Evolutionary conservation across 2,113 vertebrate species (phyloP).

Genomic region (Austrofundulus limnaeus): DNA sequence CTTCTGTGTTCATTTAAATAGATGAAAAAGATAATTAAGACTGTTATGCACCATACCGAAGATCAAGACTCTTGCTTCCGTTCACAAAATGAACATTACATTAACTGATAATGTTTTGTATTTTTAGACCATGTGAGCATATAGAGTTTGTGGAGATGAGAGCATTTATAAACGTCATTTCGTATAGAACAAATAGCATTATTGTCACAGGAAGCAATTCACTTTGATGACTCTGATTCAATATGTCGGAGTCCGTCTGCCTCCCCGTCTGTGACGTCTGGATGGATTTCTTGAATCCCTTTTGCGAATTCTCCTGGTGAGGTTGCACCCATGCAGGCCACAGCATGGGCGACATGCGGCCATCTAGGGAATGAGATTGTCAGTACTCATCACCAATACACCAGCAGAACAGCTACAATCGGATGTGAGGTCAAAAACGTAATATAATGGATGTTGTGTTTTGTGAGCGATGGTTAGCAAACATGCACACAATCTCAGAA

Average conservation of each 20-base stretch:
- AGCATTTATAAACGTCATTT: conserved; percentile 63
- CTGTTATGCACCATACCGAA: too few species aligned
- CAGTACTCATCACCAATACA: conserved; percentile 48
- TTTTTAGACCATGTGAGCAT: conserved; percentile 54
- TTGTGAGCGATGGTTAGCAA: conserved; percentile 6
- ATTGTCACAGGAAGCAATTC: conserved; percentile 54
- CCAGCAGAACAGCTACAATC: conserved; percentile 50
- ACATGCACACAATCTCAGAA: conserved; percentile 6
- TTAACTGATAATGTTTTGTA: conserved; percentile 23
- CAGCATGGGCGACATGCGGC: conserved; percentile 41
- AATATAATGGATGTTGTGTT: conserved; percentile 31
- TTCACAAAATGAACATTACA: conserved; percentile 46
- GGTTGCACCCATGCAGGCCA: conserved; percentile 11
- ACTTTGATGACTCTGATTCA: conserved; percentile 56
- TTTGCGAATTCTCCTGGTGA: conserved; percentile 39
- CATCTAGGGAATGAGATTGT: conserved; percentile 72
- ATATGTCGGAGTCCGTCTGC: conserved; percentile 35
- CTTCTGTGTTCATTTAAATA: conserved; percentile 37
- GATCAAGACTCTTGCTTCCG: conserved; percentile 16
- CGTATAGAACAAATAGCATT: conserved; percentile 24
- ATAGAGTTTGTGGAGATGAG: conserved; percentile 29
- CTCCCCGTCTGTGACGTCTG: conserved; percentile 36
- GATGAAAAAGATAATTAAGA: background rate
- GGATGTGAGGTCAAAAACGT: conserved; percentile 62
- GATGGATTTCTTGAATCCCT: conserved; percentile 49